Evolutionary conservation across 1,140 invertebrate genomes (phyloP).

Genomic region (Drosophila saltans): DNA sequence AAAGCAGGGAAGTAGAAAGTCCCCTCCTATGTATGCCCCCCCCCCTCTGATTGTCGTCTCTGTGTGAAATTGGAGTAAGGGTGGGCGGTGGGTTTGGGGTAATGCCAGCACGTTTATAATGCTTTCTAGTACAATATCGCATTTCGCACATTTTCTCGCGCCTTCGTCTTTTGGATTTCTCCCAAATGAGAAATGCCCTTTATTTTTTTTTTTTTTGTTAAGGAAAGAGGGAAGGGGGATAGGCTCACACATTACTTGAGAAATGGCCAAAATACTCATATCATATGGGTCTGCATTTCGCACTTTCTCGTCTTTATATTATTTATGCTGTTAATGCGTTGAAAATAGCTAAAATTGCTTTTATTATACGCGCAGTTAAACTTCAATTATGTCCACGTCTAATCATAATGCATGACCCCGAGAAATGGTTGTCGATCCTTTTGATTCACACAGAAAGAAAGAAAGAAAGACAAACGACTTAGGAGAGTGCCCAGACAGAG

Average conservation of each 20-base stretch:
- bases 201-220: constrained; percentile 1
- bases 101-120: constrained; percentile 60
- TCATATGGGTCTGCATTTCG: constrained; percentile 65
- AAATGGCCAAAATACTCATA: constrained; percentile 61
- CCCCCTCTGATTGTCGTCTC: neutral
- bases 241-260: constrained; percentile 26
- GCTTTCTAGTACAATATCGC: constrained; percentile 60
- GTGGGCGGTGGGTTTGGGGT: constrained; percentile 40
- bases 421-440: constrained; percentile 11
- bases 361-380: constrained; percentile 83
- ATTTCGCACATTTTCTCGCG: constrained; percentile 71
- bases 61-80: neutral
- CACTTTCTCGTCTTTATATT: constrained; percentile 62
- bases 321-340: constrained; percentile 81
- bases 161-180: constrained; percentile 57
- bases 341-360: constrained; percentile 81
- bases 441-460: neutral
- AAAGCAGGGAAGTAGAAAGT: neutral
- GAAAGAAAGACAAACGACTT: neutral
- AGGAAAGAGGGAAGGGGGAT: no score
- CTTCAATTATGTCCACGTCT: constrained; percentile 71
- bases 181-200: constrained; percentile 52
- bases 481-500: neutral
- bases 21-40: neutral
- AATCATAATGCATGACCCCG: constrained; percentile 71